Conservation (phyloP, 2,113 vertebrate genomes). For the Micronycteris hirsuta region DNA sequence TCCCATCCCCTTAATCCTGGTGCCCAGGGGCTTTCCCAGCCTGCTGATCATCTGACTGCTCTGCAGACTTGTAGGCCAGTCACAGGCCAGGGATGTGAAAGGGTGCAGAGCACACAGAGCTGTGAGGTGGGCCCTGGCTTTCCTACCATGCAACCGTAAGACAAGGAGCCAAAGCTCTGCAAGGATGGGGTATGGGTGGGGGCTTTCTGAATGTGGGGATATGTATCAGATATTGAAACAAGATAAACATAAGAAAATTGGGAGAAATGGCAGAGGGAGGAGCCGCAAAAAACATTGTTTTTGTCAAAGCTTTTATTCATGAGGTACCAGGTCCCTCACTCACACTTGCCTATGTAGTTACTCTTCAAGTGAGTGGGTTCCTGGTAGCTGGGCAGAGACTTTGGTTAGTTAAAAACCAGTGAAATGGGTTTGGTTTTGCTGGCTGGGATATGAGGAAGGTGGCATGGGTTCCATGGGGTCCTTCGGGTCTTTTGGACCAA, state of each 20-base stretch:
- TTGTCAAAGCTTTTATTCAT: not conserved
- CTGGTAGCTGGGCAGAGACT: not conserved
- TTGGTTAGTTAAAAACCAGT: not conserved
- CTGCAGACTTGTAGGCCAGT: not conserved
- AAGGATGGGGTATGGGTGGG: too few relatives aligned
- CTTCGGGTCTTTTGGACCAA: not conserved
- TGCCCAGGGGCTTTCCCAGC: not conserved
- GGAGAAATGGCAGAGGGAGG: not conserved
- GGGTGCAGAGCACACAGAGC: rapidly evolving
- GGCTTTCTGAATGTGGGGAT: not conserved
- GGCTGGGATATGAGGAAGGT: not conserved
- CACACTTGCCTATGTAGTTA: not conserved
- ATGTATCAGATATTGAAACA: not conserved
- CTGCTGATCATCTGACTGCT: not conserved
- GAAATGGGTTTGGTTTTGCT: not conserved
- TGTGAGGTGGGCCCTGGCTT: not conserved
- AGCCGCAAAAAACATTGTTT: not conserved
- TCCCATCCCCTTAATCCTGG: not conserved
- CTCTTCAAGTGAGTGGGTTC: not conserved
- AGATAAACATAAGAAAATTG: too few relatives aligned
- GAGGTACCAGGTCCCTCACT: not conserved
- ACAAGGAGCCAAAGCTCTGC: not conserved
- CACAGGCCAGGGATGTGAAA: not conserved
- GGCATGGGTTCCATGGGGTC: not conserved
- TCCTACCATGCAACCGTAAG: not conserved